phyloP scores from a whole-genome alignment of 2,888 invertebrate genomes.

The Caenorhabditis sp. region DNA sequence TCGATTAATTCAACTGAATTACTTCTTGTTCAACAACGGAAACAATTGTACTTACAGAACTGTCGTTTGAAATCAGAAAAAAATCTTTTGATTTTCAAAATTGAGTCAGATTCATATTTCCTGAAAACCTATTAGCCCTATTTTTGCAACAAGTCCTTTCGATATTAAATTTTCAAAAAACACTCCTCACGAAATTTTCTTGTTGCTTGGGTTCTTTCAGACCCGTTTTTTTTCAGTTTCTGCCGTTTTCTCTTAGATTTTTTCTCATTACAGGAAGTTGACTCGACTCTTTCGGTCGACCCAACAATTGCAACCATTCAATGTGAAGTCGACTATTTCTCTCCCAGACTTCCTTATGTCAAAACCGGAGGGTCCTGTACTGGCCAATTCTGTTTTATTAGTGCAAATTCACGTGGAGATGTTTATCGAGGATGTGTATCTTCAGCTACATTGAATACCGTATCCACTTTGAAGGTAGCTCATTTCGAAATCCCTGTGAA shows the following conservation, averaged over 20 bases:
- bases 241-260: neutral
- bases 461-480: conserved; percentile 28
- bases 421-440: conserved; percentile 50
- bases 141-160: too few species aligned
- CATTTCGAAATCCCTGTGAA: too few species aligned
- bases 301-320: conserved; percentile 25
- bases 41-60: too few species aligned
- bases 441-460: conserved; percentile 20
- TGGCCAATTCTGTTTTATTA: conserved; percentile 52
- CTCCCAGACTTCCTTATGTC: conserved; percentile 42
- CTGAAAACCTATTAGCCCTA: too few species aligned
- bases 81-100: too few species aligned
- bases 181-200: too few species aligned
- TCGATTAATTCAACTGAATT: too few species aligned
- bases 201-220: too few species aligned
- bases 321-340: conserved; percentile 51
- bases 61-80: too few species aligned
- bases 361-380: conserved; percentile 32
- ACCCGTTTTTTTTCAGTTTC: neutral
- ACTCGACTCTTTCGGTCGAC: conserved; percentile 14
- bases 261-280: conserved; percentile 22
- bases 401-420: conserved; percentile 47
- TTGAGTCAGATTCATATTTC: too few species aligned
- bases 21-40: too few species aligned
- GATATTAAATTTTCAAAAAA: too few species aligned